A percentile compares a stretch with the other conserved stretches of the same genome.
Evolutionary conservation across 2,797 vertebrate genomes (phyloP).

Genomic region (Gymnothorax javanicus): DNA sequence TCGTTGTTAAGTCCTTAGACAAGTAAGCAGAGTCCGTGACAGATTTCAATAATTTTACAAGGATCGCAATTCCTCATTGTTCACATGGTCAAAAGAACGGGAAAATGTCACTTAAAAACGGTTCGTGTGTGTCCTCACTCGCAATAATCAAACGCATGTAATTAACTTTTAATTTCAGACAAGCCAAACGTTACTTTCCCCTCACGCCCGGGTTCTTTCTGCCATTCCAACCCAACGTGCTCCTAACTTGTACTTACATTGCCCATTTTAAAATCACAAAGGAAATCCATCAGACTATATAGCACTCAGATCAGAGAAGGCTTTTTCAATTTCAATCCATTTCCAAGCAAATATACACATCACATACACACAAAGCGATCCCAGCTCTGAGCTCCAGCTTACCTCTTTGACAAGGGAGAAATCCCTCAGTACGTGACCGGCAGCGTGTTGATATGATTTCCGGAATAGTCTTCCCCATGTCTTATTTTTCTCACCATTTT

Average conservation of each 20-base stretch:
- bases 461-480: slow-evolving; percentile 59
- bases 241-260: slow-evolving; percentile 19
- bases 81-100: no score
- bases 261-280: background rate
- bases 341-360: background rate
- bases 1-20: no score
- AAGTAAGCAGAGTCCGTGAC: no score
- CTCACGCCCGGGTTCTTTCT: background rate
- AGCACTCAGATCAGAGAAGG: background rate
- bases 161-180: background rate
- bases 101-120: background rate
- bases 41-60: no score
- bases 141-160: background rate
- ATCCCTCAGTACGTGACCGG: slow-evolving; percentile 65
- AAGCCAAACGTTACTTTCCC: background rate
- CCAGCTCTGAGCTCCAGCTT: background rate
- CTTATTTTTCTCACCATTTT: slow-evolving; percentile 42
- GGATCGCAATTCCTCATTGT: no score
- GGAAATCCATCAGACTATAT: background rate
- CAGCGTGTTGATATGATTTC: slow-evolving; percentile 66
- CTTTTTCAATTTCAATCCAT: background rate
- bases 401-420: slow-evolving; percentile 47
- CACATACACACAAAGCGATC: background rate
- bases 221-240: slow-evolving; percentile 28
- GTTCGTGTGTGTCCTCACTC: background rate